These are phyloP conservation scores for Epizoanthus stellaris DNA, from an alignment of 92 coral and sea anemone species.

Conservation along the genomic window DNA sequence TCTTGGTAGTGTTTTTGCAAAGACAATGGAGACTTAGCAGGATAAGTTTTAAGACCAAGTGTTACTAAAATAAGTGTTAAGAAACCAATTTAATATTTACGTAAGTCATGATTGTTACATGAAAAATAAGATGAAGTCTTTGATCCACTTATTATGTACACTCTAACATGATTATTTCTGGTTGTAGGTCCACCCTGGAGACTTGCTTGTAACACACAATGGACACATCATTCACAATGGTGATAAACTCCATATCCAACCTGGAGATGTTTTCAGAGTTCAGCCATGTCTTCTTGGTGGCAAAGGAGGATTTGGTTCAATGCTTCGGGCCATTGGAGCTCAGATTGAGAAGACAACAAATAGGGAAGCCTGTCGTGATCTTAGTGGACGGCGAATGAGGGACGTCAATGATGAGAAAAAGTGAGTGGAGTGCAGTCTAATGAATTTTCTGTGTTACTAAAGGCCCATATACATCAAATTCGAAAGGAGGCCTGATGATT, in stretches of 20 bases:
- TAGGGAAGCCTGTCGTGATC: slow-evolving; percentile 97
- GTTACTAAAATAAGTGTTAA: background rate
- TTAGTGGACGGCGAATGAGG: slow-evolving; percentile 97
- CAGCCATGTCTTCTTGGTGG: slow-evolving; percentile 81
- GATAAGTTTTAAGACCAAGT: too few species aligned
- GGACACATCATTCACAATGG: slow-evolving; percentile 64
- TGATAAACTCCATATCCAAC: slow-evolving; percentile 45
- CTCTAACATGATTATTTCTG: background rate
- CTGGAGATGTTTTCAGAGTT: slow-evolving; percentile 73
- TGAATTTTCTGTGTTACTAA: too few species aligned
- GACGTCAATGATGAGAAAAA: slow-evolving; percentile 98
- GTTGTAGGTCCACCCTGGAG: slow-evolving; percentile 46
- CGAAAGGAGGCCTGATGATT: too few species aligned
- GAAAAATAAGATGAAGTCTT: background rate
- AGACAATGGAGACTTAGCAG: too few species aligned
- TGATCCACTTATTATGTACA: too few species aligned
- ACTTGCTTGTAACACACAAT: slow-evolving; percentile 66
- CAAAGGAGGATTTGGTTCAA: slow-evolving; percentile 98
- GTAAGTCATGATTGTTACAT: background rate
- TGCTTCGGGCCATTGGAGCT: slow-evolving; percentile 99
- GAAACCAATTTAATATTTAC: background rate
- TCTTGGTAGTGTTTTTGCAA: too few species aligned
- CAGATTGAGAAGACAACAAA: slow-evolving; percentile 99
- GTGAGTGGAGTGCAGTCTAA: slow-evolving; percentile 50
- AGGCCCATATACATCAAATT: too few species aligned